Conservation (phyloP, 2,888 invertebrate genomes). For the Chalcosyrphus nemorum region DNA sequence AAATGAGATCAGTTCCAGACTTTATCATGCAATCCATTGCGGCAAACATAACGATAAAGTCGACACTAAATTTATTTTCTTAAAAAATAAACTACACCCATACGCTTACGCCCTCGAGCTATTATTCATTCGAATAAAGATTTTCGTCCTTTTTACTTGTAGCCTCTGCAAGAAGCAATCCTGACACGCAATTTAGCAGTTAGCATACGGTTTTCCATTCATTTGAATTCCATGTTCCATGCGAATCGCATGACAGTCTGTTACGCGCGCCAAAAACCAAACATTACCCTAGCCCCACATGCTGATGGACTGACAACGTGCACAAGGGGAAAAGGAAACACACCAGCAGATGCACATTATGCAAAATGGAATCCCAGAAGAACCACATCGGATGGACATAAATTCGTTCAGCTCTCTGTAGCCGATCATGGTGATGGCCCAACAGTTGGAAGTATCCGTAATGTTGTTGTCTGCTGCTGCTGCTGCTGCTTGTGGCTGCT, state of each 20-base stretch:
- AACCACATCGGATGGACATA: slow-evolving; percentile 67
- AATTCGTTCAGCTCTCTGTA: slow-evolving; percentile 59
- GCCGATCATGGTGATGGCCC: slow-evolving; percentile 65
- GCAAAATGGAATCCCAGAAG: slow-evolving; percentile 75
- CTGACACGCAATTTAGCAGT: slow-evolving; percentile 65
- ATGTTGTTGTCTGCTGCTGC: slow-evolving; percentile 32
- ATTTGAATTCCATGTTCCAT: slow-evolving; percentile 30
- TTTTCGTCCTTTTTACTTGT: slow-evolving; percentile 41
- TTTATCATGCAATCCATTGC: not conserved
- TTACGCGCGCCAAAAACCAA: slow-evolving; percentile 64
- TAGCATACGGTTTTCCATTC: slow-evolving; percentile 47
- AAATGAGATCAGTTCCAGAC: not conserved
- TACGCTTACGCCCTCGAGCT: slow-evolving; percentile 48
- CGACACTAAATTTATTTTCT: slow-evolving; percentile 9
- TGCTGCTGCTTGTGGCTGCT: slow-evolving; percentile 31
- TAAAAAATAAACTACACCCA: slow-evolving; percentile 14
- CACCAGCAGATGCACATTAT: slow-evolving; percentile 75
- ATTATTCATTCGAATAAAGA: slow-evolving; percentile 49
- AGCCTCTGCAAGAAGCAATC: slow-evolving; percentile 7
- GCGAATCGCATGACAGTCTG: slow-evolving; percentile 55
- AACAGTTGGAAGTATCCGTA: slow-evolving; percentile 60
- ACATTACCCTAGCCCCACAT: slow-evolving; percentile 30
- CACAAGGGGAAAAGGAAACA: slow-evolving; percentile 9
- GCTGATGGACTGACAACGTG: slow-evolving; percentile 49
- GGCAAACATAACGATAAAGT: no score